Evolutionary conservation across 2,113 vertebrate species (phyloP), one percentile per base, ranked within the genome.

Genomic region (Orcinus orca): DNA sequence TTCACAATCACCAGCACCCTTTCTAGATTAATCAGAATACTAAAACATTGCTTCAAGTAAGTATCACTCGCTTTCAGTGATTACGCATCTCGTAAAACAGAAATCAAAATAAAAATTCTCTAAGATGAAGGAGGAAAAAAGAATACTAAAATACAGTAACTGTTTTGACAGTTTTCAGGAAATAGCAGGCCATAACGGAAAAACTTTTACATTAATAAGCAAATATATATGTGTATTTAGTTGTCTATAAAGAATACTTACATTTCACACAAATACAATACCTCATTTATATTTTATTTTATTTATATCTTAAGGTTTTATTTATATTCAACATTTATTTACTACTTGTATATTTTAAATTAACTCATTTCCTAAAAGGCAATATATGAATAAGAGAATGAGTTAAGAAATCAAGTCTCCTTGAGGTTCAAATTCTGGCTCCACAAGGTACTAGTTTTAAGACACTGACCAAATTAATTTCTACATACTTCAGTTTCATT

Each of bases 51-150:
- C 63, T 58, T 90, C 14, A 18, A 50, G 21, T 50, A 89, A 80
- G 1, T 47, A 85, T n/a, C 4, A 82, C 8, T 55, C 93, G 14
- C 36, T 96, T 90, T 81, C 36, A 87, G 1, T 86, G 95, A 89
- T 58, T 41, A 70, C 65, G 47, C 15, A 67, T 29, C 47, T 20
- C 90, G 8, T 73, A 67, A 81, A 95, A 87, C 4, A 86, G 74
- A 95, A 87, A 70, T 23, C 50, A 96, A 20, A 92, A 80, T 62
- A 58, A 90, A 95, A 95, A 17, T 86, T 67, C 20, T 70, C n/a
- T 76, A 92, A 73, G 73, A 85, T 60, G 8, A 84, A 79, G 14
- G 23, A 20, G 29, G 13, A n/a, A 92, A 53, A 67, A 92, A 77
- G 36, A 81, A 80, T 25, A 93, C 11, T 63, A 83, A 79, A 80